Conservation (phyloP, 1,140 invertebrate species). For the Grapholita molesta region DNA sequence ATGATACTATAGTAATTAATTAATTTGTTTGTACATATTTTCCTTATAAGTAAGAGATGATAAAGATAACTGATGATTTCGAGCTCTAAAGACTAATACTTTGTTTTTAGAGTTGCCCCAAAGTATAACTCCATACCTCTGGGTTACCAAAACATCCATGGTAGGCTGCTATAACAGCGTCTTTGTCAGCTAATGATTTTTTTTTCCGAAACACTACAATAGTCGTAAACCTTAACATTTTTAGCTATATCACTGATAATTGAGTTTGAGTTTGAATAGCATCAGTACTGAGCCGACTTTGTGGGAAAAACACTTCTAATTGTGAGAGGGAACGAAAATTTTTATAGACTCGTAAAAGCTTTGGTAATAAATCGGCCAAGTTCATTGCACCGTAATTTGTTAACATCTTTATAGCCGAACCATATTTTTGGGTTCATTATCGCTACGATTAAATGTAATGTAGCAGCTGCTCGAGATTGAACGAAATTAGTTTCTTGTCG, state of each 20-base stretch:
- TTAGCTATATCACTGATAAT: not conserved
- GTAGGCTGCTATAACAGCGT: no score
- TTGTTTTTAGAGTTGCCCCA: no score
- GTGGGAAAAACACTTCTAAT: constrained; percentile 28
- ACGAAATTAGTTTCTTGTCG: not conserved
- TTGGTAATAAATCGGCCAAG: constrained; percentile 29
- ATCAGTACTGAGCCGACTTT: not conserved
- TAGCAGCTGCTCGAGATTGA: not conserved
- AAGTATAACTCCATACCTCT: no score
- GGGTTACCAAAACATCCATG: no score
- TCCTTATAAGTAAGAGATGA: no score
- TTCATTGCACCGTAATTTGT: constrained; percentile 36
- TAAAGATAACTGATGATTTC: no score
- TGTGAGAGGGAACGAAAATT: constrained; percentile 39
- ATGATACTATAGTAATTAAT: no score
- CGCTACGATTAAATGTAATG: not conserved
- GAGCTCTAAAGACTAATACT: no score
- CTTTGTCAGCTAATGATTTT: no score
- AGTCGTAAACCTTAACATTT: no score
- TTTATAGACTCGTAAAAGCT: constrained; percentile 38
- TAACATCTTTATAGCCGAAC: constrained; percentile 23
- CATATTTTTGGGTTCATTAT: constrained; percentile 1
- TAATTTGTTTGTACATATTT: no score
- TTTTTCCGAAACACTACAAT: no score
- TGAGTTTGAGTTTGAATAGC: not conserved